These are phyloP conservation scores for Halesus radiatus DNA, from an alignment of 1,140 invertebrate genomes.

Conservation along the genomic window DNA sequence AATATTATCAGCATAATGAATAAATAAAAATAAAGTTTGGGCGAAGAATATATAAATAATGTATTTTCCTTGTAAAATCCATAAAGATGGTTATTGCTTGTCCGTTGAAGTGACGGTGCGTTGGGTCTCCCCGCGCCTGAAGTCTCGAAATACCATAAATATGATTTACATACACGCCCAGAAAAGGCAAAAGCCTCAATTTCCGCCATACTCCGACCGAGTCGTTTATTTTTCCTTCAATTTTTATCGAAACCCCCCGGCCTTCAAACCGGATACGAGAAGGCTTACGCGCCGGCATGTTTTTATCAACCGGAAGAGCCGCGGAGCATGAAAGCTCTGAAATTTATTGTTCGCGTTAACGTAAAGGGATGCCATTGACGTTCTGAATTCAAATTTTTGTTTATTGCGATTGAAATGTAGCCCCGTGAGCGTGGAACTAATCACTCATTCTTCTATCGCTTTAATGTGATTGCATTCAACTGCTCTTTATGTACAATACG, in stretches of 20 bases:
- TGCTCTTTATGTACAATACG: too few species aligned
- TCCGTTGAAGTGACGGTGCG: conserved; percentile 8
- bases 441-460: not conserved
- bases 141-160: conserved; percentile 46
- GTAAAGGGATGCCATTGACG: conserved; percentile 23
- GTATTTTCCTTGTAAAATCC: conserved; percentile 3
- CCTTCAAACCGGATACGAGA: conserved; percentile 44
- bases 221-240: conserved; percentile 51
- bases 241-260: conserved; percentile 44
- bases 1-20: too few species aligned
- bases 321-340: conserved; percentile 13
- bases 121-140: not conserved
- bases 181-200: conserved; percentile 42
- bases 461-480: not conserved
- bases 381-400: conserved; percentile 18
- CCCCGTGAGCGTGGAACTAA: not conserved
- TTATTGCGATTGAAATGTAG: conserved; percentile 28
- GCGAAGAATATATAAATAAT: not conserved
- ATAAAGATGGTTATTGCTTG: conserved; percentile 1
- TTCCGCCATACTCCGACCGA: conserved; percentile 41
- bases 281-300: conserved; percentile 18
- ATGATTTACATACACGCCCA: conserved; percentile 50
- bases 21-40: too few species aligned
- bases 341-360: conserved; percentile 30
- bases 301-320: conserved; percentile 25